Evolutionary conservation across 2,113 vertebrate species (phyloP).

Genomic region (Hipposideros armiger): DNA sequence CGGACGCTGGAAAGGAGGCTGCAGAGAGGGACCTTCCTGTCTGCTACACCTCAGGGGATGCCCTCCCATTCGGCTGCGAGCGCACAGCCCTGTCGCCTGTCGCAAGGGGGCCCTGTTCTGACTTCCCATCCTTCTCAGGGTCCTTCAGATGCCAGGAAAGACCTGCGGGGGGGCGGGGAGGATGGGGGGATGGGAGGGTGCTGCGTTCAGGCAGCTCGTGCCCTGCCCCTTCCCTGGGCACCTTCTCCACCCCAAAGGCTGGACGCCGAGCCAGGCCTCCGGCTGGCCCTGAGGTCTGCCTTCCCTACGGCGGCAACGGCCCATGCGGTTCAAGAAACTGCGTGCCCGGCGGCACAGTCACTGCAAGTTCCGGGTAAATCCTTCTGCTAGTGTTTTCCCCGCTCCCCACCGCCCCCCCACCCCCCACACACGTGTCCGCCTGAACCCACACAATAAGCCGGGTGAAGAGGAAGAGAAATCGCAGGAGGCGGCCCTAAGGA

Average conservation of each 20-base stretch:
- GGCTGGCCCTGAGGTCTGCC: neutral
- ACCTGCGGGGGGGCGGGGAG: neutral
- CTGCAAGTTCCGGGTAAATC: constrained; percentile 28
- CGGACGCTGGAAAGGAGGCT: neutral
- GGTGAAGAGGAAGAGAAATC: neutral
- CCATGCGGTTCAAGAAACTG: neutral
- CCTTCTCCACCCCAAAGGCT: neutral
- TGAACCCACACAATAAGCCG: neutral
- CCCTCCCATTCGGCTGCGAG: neutral
- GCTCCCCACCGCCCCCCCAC: no score
- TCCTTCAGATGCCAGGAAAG: neutral
- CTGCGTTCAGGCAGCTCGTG: neutral
- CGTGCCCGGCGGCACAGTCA: neutral
- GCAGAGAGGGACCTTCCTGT: neutral
- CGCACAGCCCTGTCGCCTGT: neutral
- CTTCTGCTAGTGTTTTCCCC: neutral
- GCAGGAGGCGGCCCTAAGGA: neutral
- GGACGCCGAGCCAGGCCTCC: neutral
- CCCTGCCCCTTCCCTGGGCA: neutral
- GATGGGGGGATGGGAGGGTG: no score
- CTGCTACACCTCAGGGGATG: rapidly evolving
- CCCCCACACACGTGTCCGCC: no score
- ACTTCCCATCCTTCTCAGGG: neutral
- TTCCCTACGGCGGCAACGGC: neutral
- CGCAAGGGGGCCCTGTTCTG: neutral